phyloP scores from a whole-genome alignment of 2,888 invertebrate species.

The Acronicta alni region DNA sequence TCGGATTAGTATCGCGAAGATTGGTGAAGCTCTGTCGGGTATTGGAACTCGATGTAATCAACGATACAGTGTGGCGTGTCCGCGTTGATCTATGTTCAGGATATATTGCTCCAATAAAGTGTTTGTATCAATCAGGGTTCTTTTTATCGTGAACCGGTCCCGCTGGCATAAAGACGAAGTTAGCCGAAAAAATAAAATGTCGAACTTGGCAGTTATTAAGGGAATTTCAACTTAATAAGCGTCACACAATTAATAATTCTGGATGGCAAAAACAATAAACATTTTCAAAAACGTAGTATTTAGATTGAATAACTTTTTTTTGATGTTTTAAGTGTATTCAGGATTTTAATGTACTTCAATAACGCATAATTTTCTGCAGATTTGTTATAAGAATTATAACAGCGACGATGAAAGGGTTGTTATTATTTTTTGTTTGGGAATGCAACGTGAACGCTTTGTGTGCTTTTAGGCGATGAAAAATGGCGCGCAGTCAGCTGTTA shows the following conservation, averaged over 20 bases:
- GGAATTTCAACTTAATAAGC: no score
- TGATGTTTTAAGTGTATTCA: no score
- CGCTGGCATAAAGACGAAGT: background rate
- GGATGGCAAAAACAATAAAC: no score
- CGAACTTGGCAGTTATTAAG: no score
- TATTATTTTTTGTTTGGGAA: slow-evolving; percentile 21
- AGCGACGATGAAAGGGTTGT: slow-evolving; percentile 19
- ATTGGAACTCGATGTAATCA: slow-evolving; percentile 61
- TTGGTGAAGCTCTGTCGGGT: slow-evolving; percentile 64
- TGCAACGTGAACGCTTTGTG: slow-evolving; percentile 31
- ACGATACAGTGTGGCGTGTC: slow-evolving; percentile 51
- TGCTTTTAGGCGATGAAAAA: slow-evolving; percentile 45
- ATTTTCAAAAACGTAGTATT: no score
- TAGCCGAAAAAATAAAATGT: no score
- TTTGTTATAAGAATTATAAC: slow-evolving; percentile 6
- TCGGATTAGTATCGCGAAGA: slow-evolving; percentile 82
- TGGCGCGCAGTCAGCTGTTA: slow-evolving; percentile 35
- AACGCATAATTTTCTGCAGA: background rate
- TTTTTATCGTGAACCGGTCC: background rate
- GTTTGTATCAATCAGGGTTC: slow-evolving; percentile 47
- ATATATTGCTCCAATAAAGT: slow-evolving; percentile 49
- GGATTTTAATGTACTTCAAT: background rate
- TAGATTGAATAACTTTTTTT: no score
- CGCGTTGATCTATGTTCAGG: slow-evolving; percentile 53
- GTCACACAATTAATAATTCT: no score